Percentiles rank a stretch among this genome's conserved stretches.
phyloP scores from a whole-genome alignment of 2,888 invertebrate genomes.

The Drosophila sordidapex region DNA sequence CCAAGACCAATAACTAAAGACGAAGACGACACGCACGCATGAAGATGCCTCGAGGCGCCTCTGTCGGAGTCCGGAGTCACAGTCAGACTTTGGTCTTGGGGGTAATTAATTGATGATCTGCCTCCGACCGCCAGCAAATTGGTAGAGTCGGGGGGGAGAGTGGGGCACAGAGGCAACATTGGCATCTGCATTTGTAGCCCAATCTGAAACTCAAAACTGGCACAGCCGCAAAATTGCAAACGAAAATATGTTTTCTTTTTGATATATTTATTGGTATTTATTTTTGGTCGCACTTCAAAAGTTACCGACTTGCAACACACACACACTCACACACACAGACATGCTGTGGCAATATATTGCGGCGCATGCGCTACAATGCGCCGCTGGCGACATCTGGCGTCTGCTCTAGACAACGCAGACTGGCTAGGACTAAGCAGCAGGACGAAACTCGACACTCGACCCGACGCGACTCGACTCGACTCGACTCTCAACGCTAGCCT shows the following conservation, averaged over 20 bases:
- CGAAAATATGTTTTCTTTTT: conserved; percentile 36
- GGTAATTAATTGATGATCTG: conserved; percentile 78
- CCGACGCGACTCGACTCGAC: background rate
- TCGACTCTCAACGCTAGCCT: conserved; percentile 11
- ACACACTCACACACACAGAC: background rate
- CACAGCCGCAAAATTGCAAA: conserved; percentile 30
- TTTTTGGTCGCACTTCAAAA: conserved; percentile 66
- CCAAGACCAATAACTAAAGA: conserved; percentile 35
- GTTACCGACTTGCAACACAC: conserved; percentile 35
- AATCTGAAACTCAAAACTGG: conserved; percentile 53
- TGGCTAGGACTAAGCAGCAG: conserved; percentile 48
- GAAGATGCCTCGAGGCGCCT: conserved; percentile 37
- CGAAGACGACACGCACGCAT: conserved; percentile 57
- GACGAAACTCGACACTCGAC: conserved; percentile 5
- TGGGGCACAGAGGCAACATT: conserved; percentile 45
- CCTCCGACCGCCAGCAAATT: conserved; percentile 70
- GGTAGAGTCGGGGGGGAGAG: conserved; percentile 20
- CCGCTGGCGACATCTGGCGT: conserved; percentile 69
- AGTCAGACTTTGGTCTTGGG: conserved; percentile 21
- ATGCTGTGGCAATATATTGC: conserved; percentile 56
- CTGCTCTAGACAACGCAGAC: conserved; percentile 23
- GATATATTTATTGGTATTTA: conserved; percentile 77
- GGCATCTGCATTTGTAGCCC: conserved; percentile 9
- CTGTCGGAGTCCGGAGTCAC: background rate
- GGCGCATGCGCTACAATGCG: conserved; percentile 56